These are phyloP conservation scores for Lepidurus packardi DNA, from an alignment of 1,140 invertebrate genomes.

Conservation along the genomic window DNA sequence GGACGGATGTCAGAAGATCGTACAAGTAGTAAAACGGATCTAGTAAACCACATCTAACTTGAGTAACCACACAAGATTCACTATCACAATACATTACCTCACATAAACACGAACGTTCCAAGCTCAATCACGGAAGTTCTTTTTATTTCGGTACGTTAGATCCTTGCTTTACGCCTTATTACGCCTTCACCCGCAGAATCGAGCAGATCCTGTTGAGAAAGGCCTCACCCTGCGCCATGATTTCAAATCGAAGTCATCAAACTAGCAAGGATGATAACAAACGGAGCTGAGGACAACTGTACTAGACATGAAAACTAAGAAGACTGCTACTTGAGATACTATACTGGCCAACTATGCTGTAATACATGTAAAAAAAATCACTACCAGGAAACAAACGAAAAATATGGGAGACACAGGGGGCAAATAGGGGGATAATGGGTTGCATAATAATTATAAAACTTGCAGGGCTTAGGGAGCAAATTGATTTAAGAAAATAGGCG, in stretches of 20 bases:
- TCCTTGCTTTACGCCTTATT: no score
- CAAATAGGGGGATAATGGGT: not conserved
- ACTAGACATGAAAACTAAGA: not conserved
- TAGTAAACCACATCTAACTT: no score
- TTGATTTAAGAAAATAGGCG: not conserved
- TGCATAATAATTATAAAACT: slow-evolving; percentile 16
- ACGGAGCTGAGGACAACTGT: not conserved
- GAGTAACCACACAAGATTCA: no score
- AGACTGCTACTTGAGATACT: not conserved
- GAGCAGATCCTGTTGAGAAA: no score
- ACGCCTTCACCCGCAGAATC: no score
- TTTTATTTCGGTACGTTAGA: no score
- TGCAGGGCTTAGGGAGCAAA: slow-evolving; percentile 6
- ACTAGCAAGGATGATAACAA: not conserved
- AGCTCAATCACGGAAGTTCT: no score
- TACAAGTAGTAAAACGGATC: no score
- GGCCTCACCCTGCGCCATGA: no score
- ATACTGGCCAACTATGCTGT: slow-evolving; percentile 21
- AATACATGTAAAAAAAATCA: slow-evolving; percentile 11
- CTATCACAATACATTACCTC: no score
- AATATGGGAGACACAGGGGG: not conserved
- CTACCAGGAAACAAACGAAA: not conserved
- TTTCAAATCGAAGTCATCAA: not conserved
- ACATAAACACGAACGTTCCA: no score
- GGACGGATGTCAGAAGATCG: no score